These are phyloP conservation scores for Sitta europaea DNA, from an alignment of 2,113 vertebrate genomes.

Conservation along the genomic window DNA sequence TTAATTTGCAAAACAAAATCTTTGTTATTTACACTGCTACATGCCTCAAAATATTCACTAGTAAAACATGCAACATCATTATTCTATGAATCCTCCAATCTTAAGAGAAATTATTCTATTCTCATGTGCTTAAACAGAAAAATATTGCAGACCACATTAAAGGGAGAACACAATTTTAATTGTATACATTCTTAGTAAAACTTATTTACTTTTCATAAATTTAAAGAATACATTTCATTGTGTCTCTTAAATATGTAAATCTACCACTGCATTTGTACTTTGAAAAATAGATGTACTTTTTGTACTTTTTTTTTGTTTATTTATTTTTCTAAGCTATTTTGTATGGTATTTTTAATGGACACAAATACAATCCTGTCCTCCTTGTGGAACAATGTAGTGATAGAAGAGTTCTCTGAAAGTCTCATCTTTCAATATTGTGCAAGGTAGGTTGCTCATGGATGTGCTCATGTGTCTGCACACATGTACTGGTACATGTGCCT, in stretches of 20 bases:
- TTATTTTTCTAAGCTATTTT: background rate
- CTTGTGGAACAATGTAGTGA: background rate
- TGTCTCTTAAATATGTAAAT: background rate
- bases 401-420: background rate
- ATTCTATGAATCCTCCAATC: background rate
- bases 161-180: background rate
- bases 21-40: background rate
- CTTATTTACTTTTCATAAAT: background rate
- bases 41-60: background rate
- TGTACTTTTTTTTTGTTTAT: background rate
- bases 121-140: background rate
- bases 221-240: background rate
- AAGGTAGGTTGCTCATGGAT: background rate
- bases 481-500: fast-evolving
- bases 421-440: background rate
- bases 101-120: background rate
- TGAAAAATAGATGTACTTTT: background rate
- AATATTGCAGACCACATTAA: background rate
- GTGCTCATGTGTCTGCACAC: fast-evolving
- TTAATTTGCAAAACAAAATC: slow-evolving; percentile 1
- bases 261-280: background rate
- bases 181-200: background rate
- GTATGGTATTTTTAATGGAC: background rate
- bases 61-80: background rate
- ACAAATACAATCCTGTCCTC: background rate